A percentile compares a stretch with the other conserved stretches of the same genome.
Conservation (phyloP, 1,140 invertebrate species). For the Galleria mellonella region DNA sequence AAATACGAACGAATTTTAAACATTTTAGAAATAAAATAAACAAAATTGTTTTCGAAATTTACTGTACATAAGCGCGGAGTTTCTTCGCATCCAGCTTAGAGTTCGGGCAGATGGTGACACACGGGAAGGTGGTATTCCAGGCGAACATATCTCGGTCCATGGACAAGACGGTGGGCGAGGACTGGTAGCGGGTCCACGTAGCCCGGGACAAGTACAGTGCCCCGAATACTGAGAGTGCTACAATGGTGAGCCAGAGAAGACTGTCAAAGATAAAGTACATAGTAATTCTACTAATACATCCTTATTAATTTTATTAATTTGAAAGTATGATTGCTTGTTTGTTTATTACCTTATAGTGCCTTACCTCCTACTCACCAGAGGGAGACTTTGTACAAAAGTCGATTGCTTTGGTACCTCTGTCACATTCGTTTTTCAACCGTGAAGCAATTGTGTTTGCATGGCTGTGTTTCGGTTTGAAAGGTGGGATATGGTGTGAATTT, state of each 20-base stretch:
- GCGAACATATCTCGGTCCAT: constrained; percentile 82
- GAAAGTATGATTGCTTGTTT: no score
- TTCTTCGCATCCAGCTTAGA: constrained; percentile 70
- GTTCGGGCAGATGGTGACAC: constrained; percentile 74
- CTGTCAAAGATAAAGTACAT: constrained; percentile 13
- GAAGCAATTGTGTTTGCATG: no score
- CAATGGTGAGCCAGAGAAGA: constrained; percentile 47
- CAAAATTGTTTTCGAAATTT: constrained; percentile 26
- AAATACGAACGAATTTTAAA: no score
- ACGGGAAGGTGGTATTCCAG: constrained; percentile 82
- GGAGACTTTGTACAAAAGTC: no score
- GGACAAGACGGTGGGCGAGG: constrained; percentile 81
- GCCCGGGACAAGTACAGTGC: constrained; percentile 71
- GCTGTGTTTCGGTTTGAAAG: no score
- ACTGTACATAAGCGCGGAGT: constrained; percentile 68
- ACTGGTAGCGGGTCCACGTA: constrained; percentile 79
- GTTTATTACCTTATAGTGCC: no score
- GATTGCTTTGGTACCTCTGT: no score
- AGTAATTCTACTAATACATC: no score
- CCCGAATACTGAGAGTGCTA: constrained; percentile 48
- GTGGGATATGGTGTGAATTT: no score
- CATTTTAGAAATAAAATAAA: neutral
- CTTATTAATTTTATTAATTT: no score
- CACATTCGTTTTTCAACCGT: no score
- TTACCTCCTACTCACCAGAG: no score